Evolutionary conservation across 2,113 vertebrate species (phyloP).

Genomic region (Lepidothrix coronata): DNA sequence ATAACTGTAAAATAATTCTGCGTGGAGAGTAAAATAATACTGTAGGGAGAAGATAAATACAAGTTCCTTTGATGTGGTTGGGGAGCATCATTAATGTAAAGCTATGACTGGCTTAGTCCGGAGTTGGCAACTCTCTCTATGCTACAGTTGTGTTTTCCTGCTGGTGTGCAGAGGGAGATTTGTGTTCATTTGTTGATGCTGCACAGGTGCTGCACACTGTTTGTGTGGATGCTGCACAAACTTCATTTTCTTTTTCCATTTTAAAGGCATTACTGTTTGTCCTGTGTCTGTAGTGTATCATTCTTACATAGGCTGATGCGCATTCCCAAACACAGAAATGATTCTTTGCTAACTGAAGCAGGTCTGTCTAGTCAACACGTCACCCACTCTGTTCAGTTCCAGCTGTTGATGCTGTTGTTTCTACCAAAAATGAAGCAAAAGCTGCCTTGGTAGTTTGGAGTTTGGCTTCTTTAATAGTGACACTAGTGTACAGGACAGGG

Average conservation of each 20-base stretch:
- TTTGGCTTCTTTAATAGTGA: neutral
- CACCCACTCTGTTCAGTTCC: neutral
- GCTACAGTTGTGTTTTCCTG: neutral
- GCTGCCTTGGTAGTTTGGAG: neutral
- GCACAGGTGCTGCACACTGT: neutral
- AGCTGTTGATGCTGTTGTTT: neutral
- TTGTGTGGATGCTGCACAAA: neutral
- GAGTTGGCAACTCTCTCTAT: neutral
- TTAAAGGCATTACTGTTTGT: neutral
- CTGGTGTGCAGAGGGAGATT: neutral
- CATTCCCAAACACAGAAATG: neutral
- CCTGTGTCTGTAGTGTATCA: neutral
- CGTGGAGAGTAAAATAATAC: neutral
- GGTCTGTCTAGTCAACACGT: neutral
- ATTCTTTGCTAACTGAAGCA: neutral
- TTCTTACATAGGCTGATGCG: neutral
- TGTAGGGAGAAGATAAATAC: neutral
- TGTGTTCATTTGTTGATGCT: neutral
- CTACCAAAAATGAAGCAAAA: constrained; percentile 1
- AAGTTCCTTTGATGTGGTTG: neutral
- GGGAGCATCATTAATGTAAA: neutral
- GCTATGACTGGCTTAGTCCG: neutral
- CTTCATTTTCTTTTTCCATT: neutral
- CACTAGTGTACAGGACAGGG: neutral
- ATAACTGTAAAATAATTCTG: neutral